Percentiles rank a stretch among this genome's conserved stretches.
phyloP scores from a whole-genome alignment of 2,888 invertebrate genomes.

The Pachydiplax longipennis region DNA sequence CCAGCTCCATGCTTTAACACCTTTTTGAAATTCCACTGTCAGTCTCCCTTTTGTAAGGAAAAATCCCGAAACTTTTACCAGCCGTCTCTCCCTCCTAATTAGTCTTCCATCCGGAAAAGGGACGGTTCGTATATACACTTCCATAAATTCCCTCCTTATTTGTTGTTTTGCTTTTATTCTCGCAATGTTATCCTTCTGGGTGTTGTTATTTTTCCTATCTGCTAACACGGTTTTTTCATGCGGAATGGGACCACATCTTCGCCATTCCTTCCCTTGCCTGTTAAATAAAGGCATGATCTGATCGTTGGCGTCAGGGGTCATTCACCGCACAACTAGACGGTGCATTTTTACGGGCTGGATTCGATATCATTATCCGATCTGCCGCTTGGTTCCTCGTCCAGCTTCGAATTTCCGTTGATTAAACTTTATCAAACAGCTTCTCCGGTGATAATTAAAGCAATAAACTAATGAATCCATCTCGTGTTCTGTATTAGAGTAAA shows the following conservation, averaged over 20 bases:
- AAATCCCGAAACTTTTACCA: background rate
- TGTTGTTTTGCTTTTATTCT: background rate
- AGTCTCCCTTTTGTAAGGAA: background rate
- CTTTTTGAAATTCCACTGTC: background rate
- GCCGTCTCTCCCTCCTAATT: background rate
- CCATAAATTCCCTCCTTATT: background rate
- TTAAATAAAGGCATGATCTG: no score
- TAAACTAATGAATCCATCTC: no score
- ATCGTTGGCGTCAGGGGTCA: no score
- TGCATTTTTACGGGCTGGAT: no score
- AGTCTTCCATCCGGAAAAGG: background rate
- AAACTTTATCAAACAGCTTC: no score
- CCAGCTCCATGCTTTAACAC: background rate
- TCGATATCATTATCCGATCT: no score
- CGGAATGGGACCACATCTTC: background rate
- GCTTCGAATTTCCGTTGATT: no score
- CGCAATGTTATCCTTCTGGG: background rate
- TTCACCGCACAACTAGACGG: no score
- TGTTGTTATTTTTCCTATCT: background rate
- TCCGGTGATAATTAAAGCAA: no score
- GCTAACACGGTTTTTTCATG: background rate
- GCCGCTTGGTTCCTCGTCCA: no score
- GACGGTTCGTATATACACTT: background rate
- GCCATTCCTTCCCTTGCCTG: background rate
- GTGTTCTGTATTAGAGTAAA: no score